phyloP scores from a whole-genome alignment of 2,113 vertebrate species.

The Callocephalon fimbriatum region DNA sequence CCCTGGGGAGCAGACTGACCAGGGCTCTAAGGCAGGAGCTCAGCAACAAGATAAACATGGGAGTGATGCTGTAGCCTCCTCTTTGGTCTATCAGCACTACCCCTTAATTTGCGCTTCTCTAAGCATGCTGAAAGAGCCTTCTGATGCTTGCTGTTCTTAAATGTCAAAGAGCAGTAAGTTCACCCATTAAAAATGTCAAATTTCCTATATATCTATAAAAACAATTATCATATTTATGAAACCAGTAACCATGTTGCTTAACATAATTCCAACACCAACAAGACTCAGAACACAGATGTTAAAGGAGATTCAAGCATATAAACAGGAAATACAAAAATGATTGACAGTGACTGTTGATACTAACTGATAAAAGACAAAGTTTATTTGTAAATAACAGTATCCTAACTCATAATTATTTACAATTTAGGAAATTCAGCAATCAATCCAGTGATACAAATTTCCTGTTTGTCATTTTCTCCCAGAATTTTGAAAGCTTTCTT shows the following conservation, averaged over 20 bases:
- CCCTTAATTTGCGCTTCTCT: background rate
- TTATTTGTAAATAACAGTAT: conserved; percentile 6
- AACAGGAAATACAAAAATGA: background rate
- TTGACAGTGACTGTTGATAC: background rate
- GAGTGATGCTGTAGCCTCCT: background rate
- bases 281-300: background rate
- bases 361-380: background rate
- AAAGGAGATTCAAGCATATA: background rate
- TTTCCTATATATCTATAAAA: background rate
- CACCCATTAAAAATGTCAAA: background rate
- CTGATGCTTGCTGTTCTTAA: background rate
- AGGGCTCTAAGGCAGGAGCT: background rate
- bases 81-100: background rate
- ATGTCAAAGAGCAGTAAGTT: background rate
- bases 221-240: background rate
- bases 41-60: accelerated
- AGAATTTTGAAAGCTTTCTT: background rate
- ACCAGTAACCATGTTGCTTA: background rate
- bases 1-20: background rate
- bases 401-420: background rate
- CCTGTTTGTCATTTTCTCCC: background rate
- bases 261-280: background rate
- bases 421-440: background rate
- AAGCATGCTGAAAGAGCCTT: background rate
- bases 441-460: background rate